Evolutionary conservation across 2,888 invertebrate species (phyloP).

Genomic region (Eledona agricola): DNA sequence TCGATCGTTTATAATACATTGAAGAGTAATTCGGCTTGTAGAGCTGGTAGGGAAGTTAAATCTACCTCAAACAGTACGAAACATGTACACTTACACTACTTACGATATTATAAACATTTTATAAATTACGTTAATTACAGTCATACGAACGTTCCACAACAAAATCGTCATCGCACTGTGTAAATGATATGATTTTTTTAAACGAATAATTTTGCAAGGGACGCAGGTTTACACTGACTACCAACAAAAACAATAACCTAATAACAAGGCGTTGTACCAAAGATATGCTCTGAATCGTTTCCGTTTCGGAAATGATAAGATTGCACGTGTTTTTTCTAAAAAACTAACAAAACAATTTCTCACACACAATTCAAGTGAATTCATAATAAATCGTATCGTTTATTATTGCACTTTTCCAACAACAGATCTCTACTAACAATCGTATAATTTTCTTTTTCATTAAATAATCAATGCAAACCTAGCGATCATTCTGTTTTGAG

Average conservation of each 20-base stretch:
- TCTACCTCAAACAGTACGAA: constrained; percentile 58
- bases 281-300: constrained; percentile 55
- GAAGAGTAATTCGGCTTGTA: constrained; percentile 59
- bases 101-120: constrained; percentile 54
- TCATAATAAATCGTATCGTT: constrained; percentile 27
- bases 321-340: constrained; percentile 48
- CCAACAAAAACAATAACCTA: constrained; percentile 43
- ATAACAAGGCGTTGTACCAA: constrained; percentile 57
- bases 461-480: constrained; percentile 42
- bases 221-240: constrained; percentile 43
- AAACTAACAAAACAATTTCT: constrained; percentile 42
- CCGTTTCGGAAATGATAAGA: constrained; percentile 42
- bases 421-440: constrained; percentile 34
- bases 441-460: constrained; percentile 16
- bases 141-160: constrained; percentile 46
- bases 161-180: constrained; percentile 43
- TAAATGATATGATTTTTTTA: constrained; percentile 45
- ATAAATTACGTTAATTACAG: constrained; percentile 50
- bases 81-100: constrained; percentile 57
- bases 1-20: constrained; percentile 60
- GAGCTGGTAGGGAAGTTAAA: constrained; percentile 55
- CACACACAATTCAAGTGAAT: constrained; percentile 29
- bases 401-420: constrained; percentile 43
- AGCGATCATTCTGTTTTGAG: constrained; percentile 29
- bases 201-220: constrained; percentile 22